These are phyloP conservation scores for Megastigmus dorsalis DNA, from an alignment of 2,888 invertebrate species.

Conservation along the genomic window DNA sequence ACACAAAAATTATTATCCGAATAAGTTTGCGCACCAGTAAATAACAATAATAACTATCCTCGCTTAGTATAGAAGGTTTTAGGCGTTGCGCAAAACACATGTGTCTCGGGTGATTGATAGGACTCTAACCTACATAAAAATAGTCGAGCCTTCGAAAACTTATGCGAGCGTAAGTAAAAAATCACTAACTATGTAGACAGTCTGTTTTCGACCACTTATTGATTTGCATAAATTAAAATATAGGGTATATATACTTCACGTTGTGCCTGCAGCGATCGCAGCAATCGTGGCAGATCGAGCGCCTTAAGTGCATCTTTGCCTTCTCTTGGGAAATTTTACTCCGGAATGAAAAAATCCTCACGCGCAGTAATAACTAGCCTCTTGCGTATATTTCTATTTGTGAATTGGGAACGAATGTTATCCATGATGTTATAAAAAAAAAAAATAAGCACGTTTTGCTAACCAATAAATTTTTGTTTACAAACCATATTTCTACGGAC, in stretches of 20 bases:
- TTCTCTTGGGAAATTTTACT: background rate
- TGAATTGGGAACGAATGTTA: background rate
- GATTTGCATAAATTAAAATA: slow-evolving; percentile 1
- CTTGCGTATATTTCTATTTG: background rate
- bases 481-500: background rate
- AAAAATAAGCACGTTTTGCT: slow-evolving; percentile 6
- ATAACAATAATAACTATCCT: no score
- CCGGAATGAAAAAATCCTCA: background rate
- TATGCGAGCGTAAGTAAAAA: background rate
- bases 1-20: no score
- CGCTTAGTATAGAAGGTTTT: no score
- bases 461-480: slow-evolving; percentile 27
- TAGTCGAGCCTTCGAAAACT: no score
- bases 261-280: slow-evolving; percentile 43
- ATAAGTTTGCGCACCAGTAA: no score
- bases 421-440: slow-evolving; percentile 5
- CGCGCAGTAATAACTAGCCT: background rate
- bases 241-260: slow-evolving; percentile 28
- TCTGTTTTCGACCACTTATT: no score
- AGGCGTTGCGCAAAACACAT: no score
- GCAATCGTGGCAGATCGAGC: slow-evolving; percentile 9
- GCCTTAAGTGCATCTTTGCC: slow-evolving; percentile 15
- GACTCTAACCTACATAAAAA: no score
- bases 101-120: no score
- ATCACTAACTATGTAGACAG: background rate